Evolutionary conservation across 2,888 invertebrate genomes (phyloP).

Genomic region (Steinernema carpocapsae): DNA sequence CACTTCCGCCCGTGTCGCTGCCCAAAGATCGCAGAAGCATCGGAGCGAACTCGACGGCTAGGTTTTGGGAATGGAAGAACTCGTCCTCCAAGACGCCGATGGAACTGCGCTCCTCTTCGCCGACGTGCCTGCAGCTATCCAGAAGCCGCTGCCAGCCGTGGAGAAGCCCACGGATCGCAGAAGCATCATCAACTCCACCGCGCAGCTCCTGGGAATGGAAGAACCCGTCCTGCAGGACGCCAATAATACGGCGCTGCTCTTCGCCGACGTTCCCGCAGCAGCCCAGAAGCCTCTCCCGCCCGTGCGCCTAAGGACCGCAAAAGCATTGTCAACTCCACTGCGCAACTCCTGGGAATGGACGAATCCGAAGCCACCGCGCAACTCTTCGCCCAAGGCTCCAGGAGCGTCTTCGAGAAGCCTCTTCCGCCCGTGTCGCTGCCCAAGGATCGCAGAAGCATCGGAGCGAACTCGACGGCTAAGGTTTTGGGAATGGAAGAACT

Average conservation of each 20-base stretch:
- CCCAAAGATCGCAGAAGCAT: no score
- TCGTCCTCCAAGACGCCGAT: background rate
- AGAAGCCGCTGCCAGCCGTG: background rate
- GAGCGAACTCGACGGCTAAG: background rate
- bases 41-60: no score
- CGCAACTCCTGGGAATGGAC: no score
- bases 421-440: no score
- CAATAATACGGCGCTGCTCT: background rate
- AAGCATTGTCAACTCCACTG: background rate
- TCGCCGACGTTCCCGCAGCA: background rate
- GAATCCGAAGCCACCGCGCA: background rate
- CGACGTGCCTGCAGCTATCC: background rate
- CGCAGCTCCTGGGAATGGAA: no score
- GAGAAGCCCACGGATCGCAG: background rate
- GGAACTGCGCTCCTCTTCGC: background rate
- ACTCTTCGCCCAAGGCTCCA: background rate
- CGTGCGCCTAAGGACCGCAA: background rate
- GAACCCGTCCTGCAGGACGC: background rate
- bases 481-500: no score
- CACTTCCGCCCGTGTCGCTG: no score
- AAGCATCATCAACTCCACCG: no score
- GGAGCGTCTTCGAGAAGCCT: no score
- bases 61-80: no score
- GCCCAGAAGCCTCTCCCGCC: background rate
- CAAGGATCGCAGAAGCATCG: no score